Conservation (phyloP, 37 sponge, comb jelly and placozoan species). For the Hexactinellida sp. region DNA sequence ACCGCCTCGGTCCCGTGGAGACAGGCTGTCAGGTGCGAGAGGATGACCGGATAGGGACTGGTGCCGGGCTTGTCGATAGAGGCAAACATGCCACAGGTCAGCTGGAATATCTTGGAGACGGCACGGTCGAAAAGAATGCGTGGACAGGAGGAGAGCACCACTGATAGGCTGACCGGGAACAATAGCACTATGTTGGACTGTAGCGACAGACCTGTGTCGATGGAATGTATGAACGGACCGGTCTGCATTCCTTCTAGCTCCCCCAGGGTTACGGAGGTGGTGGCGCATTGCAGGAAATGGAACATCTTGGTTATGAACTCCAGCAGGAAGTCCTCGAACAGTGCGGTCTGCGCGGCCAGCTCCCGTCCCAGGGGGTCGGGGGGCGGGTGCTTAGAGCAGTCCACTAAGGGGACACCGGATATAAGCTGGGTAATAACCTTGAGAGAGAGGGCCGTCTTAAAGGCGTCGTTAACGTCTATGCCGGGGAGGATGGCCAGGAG, state of each 20-base stretch:
- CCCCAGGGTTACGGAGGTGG: background rate
- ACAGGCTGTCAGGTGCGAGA: background rate
- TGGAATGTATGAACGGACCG: background rate
- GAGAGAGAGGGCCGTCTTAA: constrained; percentile 47
- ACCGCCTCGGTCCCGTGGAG: background rate
- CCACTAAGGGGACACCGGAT: constrained; percentile 59
- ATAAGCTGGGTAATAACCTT: constrained; percentile 37
- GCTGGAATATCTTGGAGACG: background rate
- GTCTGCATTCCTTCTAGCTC: constrained; percentile 17
- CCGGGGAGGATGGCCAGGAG: constrained; percentile 63
- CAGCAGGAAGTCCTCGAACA: constrained; percentile 72
- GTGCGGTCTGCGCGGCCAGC: constrained; percentile 43
- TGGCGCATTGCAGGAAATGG: background rate
- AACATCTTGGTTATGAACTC: constrained; percentile 58
- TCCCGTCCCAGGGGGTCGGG: constrained; percentile 38
- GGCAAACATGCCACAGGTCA: background rate
- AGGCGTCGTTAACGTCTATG: constrained; percentile 78
- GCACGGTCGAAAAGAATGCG: background rate
- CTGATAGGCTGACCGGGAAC: background rate
- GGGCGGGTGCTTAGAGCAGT: constrained; percentile 33
- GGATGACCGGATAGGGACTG: constrained; percentile 6
- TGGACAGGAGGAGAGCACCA: background rate
- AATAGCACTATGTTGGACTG: background rate
- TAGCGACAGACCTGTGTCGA: background rate
- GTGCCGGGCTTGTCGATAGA: constrained; percentile 10